phyloP scores from a whole-genome alignment of 1,140 invertebrate genomes.

The Bicyclus anynana region DNA sequence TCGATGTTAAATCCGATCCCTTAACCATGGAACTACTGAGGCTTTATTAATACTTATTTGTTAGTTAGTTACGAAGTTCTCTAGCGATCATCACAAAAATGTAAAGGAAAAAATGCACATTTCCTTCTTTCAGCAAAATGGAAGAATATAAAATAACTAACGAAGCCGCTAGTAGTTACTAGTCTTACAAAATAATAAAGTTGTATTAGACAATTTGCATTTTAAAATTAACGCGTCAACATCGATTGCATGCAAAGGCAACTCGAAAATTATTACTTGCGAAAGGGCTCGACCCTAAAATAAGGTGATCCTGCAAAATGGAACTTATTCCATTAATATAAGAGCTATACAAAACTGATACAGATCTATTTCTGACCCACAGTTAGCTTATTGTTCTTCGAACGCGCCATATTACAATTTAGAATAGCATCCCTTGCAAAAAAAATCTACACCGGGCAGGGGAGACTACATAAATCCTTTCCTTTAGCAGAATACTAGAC shows the following conservation, averaged over 20 bases:
- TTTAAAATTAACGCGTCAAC: slow-evolving; percentile 16
- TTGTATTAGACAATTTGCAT: slow-evolving; percentile 7
- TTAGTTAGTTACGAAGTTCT: too few relatives aligned
- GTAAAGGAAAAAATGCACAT: too few relatives aligned
- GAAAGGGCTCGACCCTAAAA: slow-evolving; percentile 13
- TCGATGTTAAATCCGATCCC: too few relatives aligned
- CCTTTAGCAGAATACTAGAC: background rate
- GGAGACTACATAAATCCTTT: background rate
- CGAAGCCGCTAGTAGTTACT: too few relatives aligned
- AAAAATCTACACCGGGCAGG: background rate
- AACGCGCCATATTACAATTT: slow-evolving; percentile 14
- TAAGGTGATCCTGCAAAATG: slow-evolving; percentile 4
- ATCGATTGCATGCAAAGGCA: slow-evolving; percentile 11
- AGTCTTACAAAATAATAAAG: background rate
- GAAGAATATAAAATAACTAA: too few relatives aligned
- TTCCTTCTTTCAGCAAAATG: too few relatives aligned
- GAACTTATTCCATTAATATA: background rate
- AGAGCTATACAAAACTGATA: background rate
- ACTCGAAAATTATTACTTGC: slow-evolving; percentile 20
- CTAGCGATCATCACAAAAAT: too few relatives aligned
- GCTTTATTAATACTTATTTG: too few relatives aligned
- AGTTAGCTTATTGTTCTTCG: slow-evolving; percentile 9
- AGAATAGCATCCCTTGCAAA: slow-evolving; percentile 14
- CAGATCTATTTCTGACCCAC: background rate
- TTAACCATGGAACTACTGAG: too few relatives aligned